These are phyloP conservation scores for Pollachius pollachius DNA, from an alignment of 2,113 vertebrate genomes.

Conservation along the genomic window DNA sequence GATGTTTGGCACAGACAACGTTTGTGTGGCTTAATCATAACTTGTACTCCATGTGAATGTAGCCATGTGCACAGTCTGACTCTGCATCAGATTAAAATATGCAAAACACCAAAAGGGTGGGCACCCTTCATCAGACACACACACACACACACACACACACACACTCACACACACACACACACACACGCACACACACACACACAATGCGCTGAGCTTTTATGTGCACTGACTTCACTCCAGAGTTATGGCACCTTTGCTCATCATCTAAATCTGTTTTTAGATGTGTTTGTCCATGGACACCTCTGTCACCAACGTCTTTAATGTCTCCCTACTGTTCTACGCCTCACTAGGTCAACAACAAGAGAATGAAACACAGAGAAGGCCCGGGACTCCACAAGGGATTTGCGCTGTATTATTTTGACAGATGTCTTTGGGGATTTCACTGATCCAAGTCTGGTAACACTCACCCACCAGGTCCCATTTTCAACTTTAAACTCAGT, in stretches of 20 bases:
- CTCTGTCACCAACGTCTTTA: too few species aligned
- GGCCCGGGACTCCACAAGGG: slow-evolving; percentile 5
- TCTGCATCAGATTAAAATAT: too few species aligned
- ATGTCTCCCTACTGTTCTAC: too few species aligned
- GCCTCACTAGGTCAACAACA: too few species aligned
- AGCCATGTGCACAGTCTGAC: background rate
- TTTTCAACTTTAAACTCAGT: slow-evolving; percentile 15
- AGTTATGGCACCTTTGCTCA: too few species aligned
- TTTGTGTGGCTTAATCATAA: background rate
- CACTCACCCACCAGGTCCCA: slow-evolving; percentile 49
- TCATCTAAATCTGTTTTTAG: too few species aligned
- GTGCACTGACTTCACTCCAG: too few species aligned
- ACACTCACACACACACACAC: background rate
- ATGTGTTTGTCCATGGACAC: too few species aligned
- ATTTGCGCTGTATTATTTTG: slow-evolving; percentile 31
- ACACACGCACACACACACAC: background rate
- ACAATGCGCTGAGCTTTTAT: too few species aligned
- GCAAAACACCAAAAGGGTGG: too few species aligned
- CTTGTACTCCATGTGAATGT: background rate
- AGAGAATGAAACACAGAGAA: background rate
- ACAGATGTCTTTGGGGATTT: slow-evolving; percentile 37
- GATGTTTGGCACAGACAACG: background rate
- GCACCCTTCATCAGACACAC: background rate
- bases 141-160: background rate
- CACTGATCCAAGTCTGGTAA: slow-evolving; percentile 46